Evolutionary conservation across 37 sponge, comb jelly and placozoan genomes (phyloP), one percentile per base, ranked within the genome.

Genomic region (Corticium candelabrum): DNA sequence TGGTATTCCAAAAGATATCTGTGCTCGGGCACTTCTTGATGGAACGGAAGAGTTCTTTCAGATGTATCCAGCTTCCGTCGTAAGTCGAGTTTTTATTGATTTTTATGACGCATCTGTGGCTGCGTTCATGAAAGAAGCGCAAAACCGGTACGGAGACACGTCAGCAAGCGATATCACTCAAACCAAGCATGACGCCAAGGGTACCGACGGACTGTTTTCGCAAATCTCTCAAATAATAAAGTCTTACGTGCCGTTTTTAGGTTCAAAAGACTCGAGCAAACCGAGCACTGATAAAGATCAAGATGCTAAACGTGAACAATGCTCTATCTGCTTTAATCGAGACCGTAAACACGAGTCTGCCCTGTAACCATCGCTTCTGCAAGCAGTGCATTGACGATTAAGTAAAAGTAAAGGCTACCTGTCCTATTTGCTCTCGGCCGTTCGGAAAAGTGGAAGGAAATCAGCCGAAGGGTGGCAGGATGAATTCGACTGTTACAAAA

Each of bases 381-480:
- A n/a, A n/a, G n/a, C n/a, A n/a, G n/a, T n/a, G n/a, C n/a, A n/a
- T n/a, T n/a, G n/a, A n/a, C n/a, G n/a, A n/a, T n/a, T n/a, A n/a
- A n/a, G n/a, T n/a, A n/a, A n/a, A n/a, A n/a, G n/a, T n/a, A n/a
- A n/a, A n/a, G n/a, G n/a, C 62, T 50, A 21, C 21, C 75, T 88
- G 88, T 35, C 88, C 88, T 21, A 78, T 77, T 2, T 88, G 88
- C 74, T 81, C 76, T 39, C 3, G 5, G 27, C 76, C 82, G 37
- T 82, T 88, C 21, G 57, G 88, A 1, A 76, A 30, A n/a, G 75
- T 88, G 4, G 35, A 50, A 34, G 88, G 88, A 4, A 84, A 80
- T 38, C 88, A 88, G 35, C 88, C 88, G 31, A 50, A 7, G 34
- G 85, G 79, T 74, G 78, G 84, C 31, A 77, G 56, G 3, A 84